These are phyloP conservation scores for Nibea albiflora DNA, from an alignment of 2,113 vertebrate species.

Conservation along the genomic window DNA sequence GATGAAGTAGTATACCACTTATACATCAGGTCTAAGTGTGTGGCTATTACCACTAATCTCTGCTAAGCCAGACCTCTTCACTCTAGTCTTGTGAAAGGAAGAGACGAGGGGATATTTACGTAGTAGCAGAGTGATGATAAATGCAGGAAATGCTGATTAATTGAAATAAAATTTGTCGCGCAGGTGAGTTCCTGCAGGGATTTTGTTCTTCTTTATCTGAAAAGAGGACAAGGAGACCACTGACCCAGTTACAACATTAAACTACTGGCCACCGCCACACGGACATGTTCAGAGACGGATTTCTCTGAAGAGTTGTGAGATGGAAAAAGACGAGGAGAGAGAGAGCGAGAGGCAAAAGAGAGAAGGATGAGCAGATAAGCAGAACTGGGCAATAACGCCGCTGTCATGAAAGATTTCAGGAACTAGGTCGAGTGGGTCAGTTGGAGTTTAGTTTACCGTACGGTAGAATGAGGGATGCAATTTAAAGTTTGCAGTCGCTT, in stretches of 20 bases:
- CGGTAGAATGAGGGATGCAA: background rate
- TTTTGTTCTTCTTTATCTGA: conserved; percentile 20
- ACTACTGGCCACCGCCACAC: conserved; percentile 7
- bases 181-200: conserved; percentile 7
- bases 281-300: conserved; percentile 15
- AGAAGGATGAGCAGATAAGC: conserved; percentile 7
- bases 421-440: conserved; percentile 32
- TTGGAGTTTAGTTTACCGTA: background rate
- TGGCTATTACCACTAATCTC: conserved; percentile 52
- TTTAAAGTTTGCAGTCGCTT: conserved; percentile 2
- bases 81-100: conserved; percentile 30
- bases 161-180: conserved; percentile 12
- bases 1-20: conserved; percentile 27
- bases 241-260: conserved; percentile 49
- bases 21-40: conserved; percentile 34
- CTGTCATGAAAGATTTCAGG: conserved; percentile 2
- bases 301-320: conserved; percentile 15
- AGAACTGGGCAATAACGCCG: conserved; percentile 3
- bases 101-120: conserved; percentile 34
- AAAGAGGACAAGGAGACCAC: conserved; percentile 25
- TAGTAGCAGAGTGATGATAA: conserved; percentile 13
- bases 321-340: background rate
- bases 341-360: background rate
- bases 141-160: conserved; percentile 18
- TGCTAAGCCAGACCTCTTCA: conserved; percentile 34